These are phyloP conservation scores for Syngnathus scovelli DNA, from an alignment of 2,113 vertebrate species.

Conservation along the genomic window DNA sequence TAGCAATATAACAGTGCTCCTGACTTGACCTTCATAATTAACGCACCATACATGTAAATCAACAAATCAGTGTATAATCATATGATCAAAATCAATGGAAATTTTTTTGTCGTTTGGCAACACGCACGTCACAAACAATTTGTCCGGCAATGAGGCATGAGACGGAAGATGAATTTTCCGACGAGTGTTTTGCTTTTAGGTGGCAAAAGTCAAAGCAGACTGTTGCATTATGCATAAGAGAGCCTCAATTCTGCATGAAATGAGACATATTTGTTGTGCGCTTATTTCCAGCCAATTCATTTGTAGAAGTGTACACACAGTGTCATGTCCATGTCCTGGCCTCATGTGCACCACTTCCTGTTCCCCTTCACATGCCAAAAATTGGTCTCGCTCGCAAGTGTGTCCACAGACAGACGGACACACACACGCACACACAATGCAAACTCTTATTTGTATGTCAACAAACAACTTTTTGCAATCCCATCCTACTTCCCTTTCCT, in stretches of 20 bases:
- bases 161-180: background rate
- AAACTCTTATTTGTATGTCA: conserved; percentile 15
- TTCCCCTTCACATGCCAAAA: conserved; percentile 37
- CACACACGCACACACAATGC: background rate
- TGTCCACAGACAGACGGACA: conserved; percentile 6
- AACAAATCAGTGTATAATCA: background rate
- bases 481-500: background rate
- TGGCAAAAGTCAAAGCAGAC: background rate
- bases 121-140: background rate
- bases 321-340: background rate
- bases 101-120: background rate
- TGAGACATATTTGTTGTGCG: conserved; percentile 1
- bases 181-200: background rate
- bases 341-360: conserved; percentile 43
- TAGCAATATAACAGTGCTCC: background rate
- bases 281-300: conserved; percentile 10
- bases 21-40: background rate
- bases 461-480: conserved; percentile 15
- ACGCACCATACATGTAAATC: background rate
- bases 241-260: background rate
- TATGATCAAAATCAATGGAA: background rate
- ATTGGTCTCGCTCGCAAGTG: background rate
- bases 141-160: background rate
- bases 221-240: background rate
- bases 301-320: conserved; percentile 4